phyloP scores from a whole-genome alignment of 2,113 vertebrate genomes.

The Struthio camelus region DNA sequence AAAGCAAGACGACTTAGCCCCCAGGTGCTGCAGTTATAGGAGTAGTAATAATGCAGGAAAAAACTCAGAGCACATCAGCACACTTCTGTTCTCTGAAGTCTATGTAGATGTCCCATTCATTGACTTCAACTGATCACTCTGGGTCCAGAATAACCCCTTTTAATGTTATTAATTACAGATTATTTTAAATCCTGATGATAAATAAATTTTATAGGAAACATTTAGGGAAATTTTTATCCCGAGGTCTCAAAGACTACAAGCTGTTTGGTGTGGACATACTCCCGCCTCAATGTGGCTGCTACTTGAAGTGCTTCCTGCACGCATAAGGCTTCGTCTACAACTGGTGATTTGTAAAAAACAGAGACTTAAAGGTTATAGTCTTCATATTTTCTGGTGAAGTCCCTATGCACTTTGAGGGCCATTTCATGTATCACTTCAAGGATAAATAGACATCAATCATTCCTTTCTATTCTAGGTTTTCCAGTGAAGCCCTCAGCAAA shows the following conservation, averaged over 20 bases:
- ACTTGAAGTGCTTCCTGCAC: not conserved
- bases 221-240: not conserved
- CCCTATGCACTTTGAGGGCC: not conserved
- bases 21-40: not conserved
- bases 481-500: not conserved
- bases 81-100: not conserved
- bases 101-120: not conserved
- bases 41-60: not conserved
- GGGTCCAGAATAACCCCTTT: not conserved
- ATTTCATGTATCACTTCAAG: not conserved
- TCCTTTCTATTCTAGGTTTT: not conserved
- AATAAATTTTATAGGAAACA: not conserved
- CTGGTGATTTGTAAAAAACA: not conserved
- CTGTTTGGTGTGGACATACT: not conserved
- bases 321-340: not conserved
- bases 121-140: not conserved
- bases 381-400: not conserved
- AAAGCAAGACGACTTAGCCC: not conserved
- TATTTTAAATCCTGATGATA: not conserved
- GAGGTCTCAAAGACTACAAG: not conserved
- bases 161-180: not conserved
- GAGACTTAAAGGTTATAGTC: not conserved
- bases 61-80: fast-evolving
- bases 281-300: too few species aligned
- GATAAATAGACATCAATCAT: not conserved